Evolutionary conservation across 2,113 vertebrate genomes (phyloP).

Genomic region (Ciconia stormi): DNA sequence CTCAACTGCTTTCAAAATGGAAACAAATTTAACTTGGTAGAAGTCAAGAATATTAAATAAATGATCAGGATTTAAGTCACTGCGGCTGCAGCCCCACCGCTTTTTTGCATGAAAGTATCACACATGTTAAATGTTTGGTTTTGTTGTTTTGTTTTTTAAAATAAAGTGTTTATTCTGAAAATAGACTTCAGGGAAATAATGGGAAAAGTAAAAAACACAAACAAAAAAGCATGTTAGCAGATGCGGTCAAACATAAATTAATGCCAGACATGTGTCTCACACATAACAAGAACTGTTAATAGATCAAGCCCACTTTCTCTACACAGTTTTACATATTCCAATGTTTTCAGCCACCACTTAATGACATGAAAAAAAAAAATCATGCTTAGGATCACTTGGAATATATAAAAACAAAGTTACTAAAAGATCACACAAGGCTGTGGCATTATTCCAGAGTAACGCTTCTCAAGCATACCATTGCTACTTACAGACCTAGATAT

Average conservation of each 20-base stretch:
- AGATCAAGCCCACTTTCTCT: not conserved
- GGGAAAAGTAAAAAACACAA: not conserved
- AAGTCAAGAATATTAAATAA: not conserved
- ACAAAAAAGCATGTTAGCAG: not conserved
- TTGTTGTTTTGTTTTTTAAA: not conserved
- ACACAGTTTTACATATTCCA: not conserved
- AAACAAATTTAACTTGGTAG: not conserved
- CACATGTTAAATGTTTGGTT: not conserved
- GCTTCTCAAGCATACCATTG: not conserved
- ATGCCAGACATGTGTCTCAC: not conserved
- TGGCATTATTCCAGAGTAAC: not conserved
- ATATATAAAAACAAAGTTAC: not conserved
- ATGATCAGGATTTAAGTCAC: not conserved
- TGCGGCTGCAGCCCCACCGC: not conserved
- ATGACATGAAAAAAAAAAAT: not conserved
- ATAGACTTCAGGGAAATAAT: slow-evolving; percentile 18
- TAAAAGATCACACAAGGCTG: not conserved
- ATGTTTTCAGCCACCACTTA: not conserved
- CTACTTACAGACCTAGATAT: not conserved
- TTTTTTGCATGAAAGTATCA: not conserved
- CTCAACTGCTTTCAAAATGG: not conserved
- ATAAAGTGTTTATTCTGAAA: slow-evolving; percentile 40
- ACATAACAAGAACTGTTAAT: not conserved
- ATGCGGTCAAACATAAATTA: slow-evolving; percentile 1
- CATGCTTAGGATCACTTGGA: not conserved